Evolutionary conservation across 2,888 invertebrate genomes (phyloP), one percentile per base, ranked within the genome.

Genomic region (Ochlodes sylvanus): DNA sequence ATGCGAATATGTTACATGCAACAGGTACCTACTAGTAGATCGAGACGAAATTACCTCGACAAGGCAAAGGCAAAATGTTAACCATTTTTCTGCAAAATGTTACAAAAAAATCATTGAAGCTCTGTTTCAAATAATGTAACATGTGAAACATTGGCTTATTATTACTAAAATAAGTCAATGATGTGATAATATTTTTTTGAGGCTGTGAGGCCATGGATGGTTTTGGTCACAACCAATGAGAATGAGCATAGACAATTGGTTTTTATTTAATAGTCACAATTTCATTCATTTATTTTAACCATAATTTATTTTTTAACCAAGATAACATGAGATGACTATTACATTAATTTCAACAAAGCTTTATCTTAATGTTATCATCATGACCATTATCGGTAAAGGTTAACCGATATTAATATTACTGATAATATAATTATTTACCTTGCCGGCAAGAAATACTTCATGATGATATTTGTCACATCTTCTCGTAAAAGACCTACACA

Each of bases 1-100:
- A 47, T 15, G 64, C 64, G 56, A 64, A 64, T 64, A 64, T 64
- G 4, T 57, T 47, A 65, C 56, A 65, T 50, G 64, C 64, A 57
- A 50, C 47, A 60, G 60, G 21, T 60, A n/a, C n/a, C n/a, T n/a
- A 60, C 44, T 27, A 44, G 44, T 34, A n/a, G 56, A 34, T 54
- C 15, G 17, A 62, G 38, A 41, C 19, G 38, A 54, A 62, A 52
- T 44, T 62, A 42, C 58, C 38, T 57, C 19, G 10, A 42, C 42
- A 58, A 58, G 42, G 58, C 38, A 58, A 44, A 58, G 27, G 58
- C 42, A 41, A 12, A 52, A 52, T 52, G 19, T 17, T 47, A 6
- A 17, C 9, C 12, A 38, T 38, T 2, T 44, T 44, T 7, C 17
- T 17, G 9, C 44, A 10, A 47, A 47, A 17, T 47, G 2, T 19